A percentile compares a stretch with the other conserved stretches of the same genome.
Evolutionary conservation across 2,113 vertebrate genomes (phyloP).

Genomic region (Antechinus flavipes): DNA sequence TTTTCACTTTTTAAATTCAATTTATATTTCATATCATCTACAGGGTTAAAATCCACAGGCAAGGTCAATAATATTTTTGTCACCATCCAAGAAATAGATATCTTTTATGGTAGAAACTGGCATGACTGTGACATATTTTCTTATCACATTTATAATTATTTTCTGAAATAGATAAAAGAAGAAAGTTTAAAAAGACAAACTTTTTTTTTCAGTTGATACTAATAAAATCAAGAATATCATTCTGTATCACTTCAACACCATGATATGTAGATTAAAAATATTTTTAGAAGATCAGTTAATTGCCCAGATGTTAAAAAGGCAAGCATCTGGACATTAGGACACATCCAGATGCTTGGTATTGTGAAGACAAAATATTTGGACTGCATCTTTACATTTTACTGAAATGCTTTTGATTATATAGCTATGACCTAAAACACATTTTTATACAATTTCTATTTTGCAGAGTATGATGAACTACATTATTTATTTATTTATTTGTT

Average conservation of each 20-base stretch:
- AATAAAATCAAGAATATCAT: neutral
- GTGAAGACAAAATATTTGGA: neutral
- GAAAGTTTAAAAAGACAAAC: neutral
- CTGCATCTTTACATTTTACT: neutral
- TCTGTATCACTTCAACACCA: neutral
- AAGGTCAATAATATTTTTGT: neutral
- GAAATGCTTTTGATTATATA: neutral
- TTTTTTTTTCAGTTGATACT: neutral
- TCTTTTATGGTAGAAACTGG: neutral
- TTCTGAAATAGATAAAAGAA: fast-evolving
- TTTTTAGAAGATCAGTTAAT: neutral
- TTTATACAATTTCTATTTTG: neutral
- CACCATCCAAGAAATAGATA: neutral
- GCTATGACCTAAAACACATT: neutral
- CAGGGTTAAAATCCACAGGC: too few relatives aligned
- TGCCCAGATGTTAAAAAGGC: neutral
- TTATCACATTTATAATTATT: neutral
- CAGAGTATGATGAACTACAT: neutral
- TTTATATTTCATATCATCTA: neutral
- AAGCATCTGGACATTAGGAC: neutral
- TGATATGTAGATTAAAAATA: neutral
- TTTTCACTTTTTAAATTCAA: neutral
- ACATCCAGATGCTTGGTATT: neutral
- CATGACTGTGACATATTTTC: neutral
- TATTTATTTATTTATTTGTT: neutral